Conservation (phyloP, 2,113 vertebrate genomes). For the Microcebus griseorufus region DNA sequence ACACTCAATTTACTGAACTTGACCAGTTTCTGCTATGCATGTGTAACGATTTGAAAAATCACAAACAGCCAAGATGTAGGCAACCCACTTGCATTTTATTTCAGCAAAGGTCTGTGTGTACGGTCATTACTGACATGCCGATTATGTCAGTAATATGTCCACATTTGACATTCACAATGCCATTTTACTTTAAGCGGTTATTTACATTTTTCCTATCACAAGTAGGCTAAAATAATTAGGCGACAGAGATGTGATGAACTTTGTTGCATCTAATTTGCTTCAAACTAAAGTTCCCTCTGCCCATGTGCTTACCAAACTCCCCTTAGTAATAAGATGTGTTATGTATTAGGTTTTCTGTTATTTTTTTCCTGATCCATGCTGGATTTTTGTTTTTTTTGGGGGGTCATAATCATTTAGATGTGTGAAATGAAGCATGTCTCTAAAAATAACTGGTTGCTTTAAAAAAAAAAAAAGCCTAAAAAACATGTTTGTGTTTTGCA, state of each 20-base stretch:
- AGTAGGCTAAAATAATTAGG: background rate
- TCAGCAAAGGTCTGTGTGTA: constrained; percentile 20
- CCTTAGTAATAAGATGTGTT: background rate
- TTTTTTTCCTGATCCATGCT: background rate
- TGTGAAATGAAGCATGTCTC: background rate
- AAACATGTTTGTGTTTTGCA: background rate
- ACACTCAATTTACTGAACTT: background rate
- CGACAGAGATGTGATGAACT: background rate
- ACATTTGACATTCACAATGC: constrained; percentile 46
- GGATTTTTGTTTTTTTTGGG: background rate
- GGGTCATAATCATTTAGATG: background rate
- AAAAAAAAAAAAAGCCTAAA: background rate
- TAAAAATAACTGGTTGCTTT: constrained; percentile 1
- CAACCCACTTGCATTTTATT: background rate
- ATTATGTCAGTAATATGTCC: constrained; percentile 44
- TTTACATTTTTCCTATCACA: background rate
- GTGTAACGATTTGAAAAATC: constrained; percentile 46
- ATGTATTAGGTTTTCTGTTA: background rate
- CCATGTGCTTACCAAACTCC: background rate
- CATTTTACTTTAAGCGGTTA: constrained; percentile 54
- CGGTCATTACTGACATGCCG: background rate
- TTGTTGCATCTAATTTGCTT: background rate
- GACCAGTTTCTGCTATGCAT: constrained; percentile 44
- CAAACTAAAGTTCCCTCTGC: accelerated
- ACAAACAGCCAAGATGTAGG: constrained; percentile 53